These are phyloP conservation scores for Sthenelais limicola DNA, from an alignment of 2,888 invertebrate species.

Conservation along the genomic window DNA sequence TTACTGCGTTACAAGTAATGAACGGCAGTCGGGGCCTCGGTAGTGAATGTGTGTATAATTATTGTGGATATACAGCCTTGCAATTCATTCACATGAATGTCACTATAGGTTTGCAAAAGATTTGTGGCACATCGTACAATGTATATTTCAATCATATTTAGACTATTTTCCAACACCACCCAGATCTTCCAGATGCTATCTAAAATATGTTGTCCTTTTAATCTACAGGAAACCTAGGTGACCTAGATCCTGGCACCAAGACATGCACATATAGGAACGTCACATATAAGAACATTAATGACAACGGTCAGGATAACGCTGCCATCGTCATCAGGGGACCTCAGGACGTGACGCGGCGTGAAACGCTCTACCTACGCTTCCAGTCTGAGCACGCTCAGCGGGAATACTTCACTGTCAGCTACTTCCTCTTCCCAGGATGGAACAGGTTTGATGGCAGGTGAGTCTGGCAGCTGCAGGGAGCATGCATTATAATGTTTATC, in stretches of 20 bases:
- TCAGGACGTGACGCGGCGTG: neutral
- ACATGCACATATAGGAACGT: constrained; percentile 25
- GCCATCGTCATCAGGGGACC: constrained; percentile 41
- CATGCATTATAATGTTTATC: too few species aligned
- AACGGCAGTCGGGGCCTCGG: too few species aligned
- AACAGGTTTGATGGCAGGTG: constrained; percentile 37
- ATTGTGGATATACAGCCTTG: too few species aligned
- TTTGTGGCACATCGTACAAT: too few species aligned
- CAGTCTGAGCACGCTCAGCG: constrained; percentile 9
- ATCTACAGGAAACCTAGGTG: constrained; percentile 15
- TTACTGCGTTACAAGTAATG: too few species aligned
- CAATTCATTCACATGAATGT: too few species aligned
- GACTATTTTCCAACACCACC: too few species aligned
- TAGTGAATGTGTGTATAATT: too few species aligned
- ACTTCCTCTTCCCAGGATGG: constrained; percentile 42
- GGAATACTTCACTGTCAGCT: constrained; percentile 45
- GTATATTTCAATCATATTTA: too few species aligned
- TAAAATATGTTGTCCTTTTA: too few species aligned
- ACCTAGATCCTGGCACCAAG: constrained; percentile 12
- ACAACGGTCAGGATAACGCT: neutral
- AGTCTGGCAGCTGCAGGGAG: neutral
- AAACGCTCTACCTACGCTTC: constrained; percentile 44
- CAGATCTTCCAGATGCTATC: too few species aligned
- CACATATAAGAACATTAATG: constrained; percentile 30
- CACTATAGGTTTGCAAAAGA: too few species aligned